Evolutionary conservation across 2,888 invertebrate genomes (phyloP), one percentile per base, ranked within the genome.

Genomic region (Geophilus truncorum): DNA sequence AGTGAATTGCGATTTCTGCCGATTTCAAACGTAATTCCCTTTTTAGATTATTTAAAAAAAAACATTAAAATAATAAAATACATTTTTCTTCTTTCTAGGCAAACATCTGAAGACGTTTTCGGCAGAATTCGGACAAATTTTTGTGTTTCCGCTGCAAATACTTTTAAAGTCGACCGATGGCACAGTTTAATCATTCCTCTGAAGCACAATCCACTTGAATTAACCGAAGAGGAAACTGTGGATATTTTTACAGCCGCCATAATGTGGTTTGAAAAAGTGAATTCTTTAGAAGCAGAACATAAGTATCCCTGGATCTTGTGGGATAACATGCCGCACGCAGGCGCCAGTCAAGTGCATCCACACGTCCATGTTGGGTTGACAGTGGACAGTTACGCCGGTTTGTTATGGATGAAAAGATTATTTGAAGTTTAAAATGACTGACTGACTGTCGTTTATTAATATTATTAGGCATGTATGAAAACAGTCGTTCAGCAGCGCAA

Each of bases 311-410:
- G 86, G 57, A 77, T 88, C 23, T 83, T 87, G 6, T 88, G 88
- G 88, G 89, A 89, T 83, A 84, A 86, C 6, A 83, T 88, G 62
- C 88, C 87, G 6, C 87, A 87, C 82, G 87, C 87, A 32, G 88
- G 88, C 10, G 88, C 88, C 79, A 88, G 88, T 84, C 89, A 88
- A 84, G 85, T 88, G 21, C 89, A 89, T 85, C 88, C 88, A 2
- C 89, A 89, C 83, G 32, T 88, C 21, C 88, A 88, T 81, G 87
- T 86, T 7, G 85, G 87, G 76, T 79, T 88, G 34, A 85, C 85
- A 80, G 84, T 85, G 15, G 57, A 79, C 30, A 36, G 28, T 51
- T 79, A 79, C 23, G 79, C 34, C 15, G 79, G 79, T 57, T 23
- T 45, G 79, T 45, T 57, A 7, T 7, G 23, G 7, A 18, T 12